Percentiles rank a stretch among this genome's conserved stretches.
phyloP scores from a whole-genome alignment of 2,888 invertebrate species.

The Galerucella calmariensis region DNA sequence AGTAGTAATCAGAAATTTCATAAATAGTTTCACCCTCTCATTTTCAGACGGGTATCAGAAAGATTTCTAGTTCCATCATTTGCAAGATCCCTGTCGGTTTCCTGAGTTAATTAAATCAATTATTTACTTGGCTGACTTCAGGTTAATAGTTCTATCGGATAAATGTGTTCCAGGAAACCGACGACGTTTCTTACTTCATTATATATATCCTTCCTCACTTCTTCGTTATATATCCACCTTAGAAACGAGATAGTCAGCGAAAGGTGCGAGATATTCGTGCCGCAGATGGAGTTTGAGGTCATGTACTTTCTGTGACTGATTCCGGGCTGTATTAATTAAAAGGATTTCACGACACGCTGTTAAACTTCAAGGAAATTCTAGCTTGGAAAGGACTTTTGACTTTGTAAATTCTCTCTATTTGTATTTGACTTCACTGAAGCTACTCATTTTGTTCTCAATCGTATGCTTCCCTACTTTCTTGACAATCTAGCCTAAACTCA shows the following conservation, averaged over 20 bases:
- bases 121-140: constrained; percentile 38
- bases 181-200: constrained; percentile 34
- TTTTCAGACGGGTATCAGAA: constrained; percentile 10
- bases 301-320: constrained; percentile 13
- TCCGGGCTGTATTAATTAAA: constrained; percentile 18
- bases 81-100: constrained; percentile 27
- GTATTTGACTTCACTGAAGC: not conserved
- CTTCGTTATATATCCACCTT: constrained; percentile 1
- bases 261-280: constrained; percentile 21
- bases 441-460: not conserved
- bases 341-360: constrained; percentile 7
- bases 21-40: constrained; percentile 24
- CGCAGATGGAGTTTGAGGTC: constrained; percentile 26
- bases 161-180: constrained; percentile 27
- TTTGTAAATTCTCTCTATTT: constrained; percentile 2
- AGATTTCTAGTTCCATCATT: constrained; percentile 28
- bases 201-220: constrained; percentile 13
- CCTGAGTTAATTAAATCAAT: constrained; percentile 39
- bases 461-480: not conserved
- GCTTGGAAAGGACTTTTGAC: not conserved
- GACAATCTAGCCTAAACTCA: too few relatives aligned
- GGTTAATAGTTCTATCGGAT: constrained; percentile 36
- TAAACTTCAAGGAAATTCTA: constrained; percentile 14
- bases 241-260: constrained; percentile 8
- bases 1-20: constrained; percentile 19